Evolutionary conservation across 2,888 invertebrate species (phyloP).

Genomic region (Morpho deidamia): DNA sequence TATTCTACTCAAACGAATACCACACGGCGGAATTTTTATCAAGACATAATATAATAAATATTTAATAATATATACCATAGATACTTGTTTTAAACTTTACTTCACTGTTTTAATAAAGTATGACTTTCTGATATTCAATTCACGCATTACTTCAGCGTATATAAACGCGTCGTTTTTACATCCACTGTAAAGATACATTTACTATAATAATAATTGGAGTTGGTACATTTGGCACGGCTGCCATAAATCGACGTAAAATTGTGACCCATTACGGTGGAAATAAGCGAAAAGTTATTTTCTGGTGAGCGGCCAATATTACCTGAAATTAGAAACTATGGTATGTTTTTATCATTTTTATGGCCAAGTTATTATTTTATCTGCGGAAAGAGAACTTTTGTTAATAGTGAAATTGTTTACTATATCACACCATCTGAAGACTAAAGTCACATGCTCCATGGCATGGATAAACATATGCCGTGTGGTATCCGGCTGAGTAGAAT

Average conservation of each 20-base stretch:
- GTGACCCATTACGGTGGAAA: conserved; percentile 11
- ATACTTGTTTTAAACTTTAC: not conserved
- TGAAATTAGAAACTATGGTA: not conserved
- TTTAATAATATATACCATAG: too few relatives aligned
- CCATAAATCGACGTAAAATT: conserved; percentile 10
- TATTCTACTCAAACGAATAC: too few relatives aligned
- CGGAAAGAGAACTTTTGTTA: too few relatives aligned
- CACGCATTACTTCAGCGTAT: not conserved
- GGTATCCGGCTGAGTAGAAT: too few relatives aligned
- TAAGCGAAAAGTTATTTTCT: not conserved
- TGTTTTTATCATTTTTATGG: conserved; percentile 6
- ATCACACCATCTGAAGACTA: too few relatives aligned
- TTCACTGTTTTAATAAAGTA: not conserved
- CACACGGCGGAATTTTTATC: too few relatives aligned
- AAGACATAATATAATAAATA: too few relatives aligned
- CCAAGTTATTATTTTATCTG: too few relatives aligned
- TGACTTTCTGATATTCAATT: not conserved
- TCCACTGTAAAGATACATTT: not conserved
- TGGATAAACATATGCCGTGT: too few relatives aligned
- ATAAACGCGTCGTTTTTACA: not conserved
- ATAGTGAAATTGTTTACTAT: too few relatives aligned
- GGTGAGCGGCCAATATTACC: conserved; percentile 3
- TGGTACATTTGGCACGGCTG: conserved; percentile 1
- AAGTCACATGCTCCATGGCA: too few relatives aligned
- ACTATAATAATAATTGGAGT: not conserved